Evolutionary conservation across 2,888 invertebrate genomes (phyloP), one percentile per base, ranked within the genome.

Genomic region (Ditylenchus weischeri): DNA sequence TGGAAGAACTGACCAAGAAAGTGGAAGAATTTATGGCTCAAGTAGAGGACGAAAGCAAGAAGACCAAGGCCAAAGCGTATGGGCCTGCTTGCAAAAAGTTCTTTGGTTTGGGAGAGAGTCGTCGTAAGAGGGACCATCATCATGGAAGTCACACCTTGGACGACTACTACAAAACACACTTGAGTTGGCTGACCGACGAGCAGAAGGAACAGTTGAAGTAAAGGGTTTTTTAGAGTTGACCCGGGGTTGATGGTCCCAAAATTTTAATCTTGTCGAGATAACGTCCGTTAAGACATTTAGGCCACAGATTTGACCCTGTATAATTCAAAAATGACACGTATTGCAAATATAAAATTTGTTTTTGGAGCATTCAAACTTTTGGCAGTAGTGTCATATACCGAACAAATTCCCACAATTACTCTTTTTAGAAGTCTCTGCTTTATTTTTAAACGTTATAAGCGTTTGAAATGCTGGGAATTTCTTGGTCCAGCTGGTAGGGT

Each of bases 141-240:
- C 59, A 60, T 29, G 68, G 61, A 43, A 57, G 62, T 29, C 64
- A 74, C 49, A 63, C 60, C 15, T 51, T 75, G 19, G 75, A 75
- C 8, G 69, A 72, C 48, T 69, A 75, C 57, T 64, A 75, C 29
- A 63, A 70, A 49, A 73, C 75, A 43, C 73, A 76, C 58, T 65
- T 77, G 38, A 62, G 49, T 51, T 76, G 76, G 76, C 69, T 76
- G 36, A 71, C 47, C 21, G 65, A 58, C 7, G 72, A 63, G 23
- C 76, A 76, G 67, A 72, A 71, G 66, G 69, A 70, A 47, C 65
- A 62, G 10, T 59, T 73, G 57, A 64, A 64, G 23, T 63, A 29
- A 29, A 4, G 57, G 43, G 19, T 43, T 43, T 35, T 68, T 62
- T 59, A 59, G 47, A 29, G 21, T 15, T 48, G 21, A 15, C 64